Conservation (phyloP, 2,797 vertebrate genomes). For the Champsocephalus gunnari region DNA sequence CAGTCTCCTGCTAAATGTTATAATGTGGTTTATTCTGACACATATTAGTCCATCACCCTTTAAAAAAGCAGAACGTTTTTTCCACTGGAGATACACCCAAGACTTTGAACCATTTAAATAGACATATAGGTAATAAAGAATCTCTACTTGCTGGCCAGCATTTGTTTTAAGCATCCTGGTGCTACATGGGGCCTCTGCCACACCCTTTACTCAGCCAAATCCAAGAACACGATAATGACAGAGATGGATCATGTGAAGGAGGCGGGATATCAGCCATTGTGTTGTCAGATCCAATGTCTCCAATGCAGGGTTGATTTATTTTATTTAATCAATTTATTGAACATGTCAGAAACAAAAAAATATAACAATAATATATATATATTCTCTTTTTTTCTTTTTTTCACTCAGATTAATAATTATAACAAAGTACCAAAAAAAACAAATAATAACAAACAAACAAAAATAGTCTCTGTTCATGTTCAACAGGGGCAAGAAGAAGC, state of each 20-base stretch:
- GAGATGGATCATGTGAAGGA: slow-evolving; percentile 22
- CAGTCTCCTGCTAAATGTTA: background rate
- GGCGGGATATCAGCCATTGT: background rate
- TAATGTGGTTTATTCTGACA: background rate
- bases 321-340: too few relatives aligned
- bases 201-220: background rate
- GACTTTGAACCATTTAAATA: background rate
- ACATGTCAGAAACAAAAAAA: too few relatives aligned
- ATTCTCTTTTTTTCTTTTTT: too few relatives aligned
- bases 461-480: too few relatives aligned
- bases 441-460: too few relatives aligned
- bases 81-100: background rate
- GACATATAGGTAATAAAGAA: background rate
- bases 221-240: slow-evolving; percentile 4
- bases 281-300: slow-evolving; percentile 9
- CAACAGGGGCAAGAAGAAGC: too few relatives aligned
- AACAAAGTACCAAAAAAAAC: too few relatives aligned
- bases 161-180: background rate
- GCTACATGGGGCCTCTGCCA: background rate
- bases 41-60: too few relatives aligned
- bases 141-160: background rate
- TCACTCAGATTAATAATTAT: too few relatives aligned
- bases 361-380: too few relatives aligned
- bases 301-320: background rate
- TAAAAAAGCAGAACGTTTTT: background rate